A percentile compares a stretch with the other conserved stretches of the same genome.
Conservation (phyloP, 2,797 vertebrate genomes). For the Falco naumanni region DNA sequence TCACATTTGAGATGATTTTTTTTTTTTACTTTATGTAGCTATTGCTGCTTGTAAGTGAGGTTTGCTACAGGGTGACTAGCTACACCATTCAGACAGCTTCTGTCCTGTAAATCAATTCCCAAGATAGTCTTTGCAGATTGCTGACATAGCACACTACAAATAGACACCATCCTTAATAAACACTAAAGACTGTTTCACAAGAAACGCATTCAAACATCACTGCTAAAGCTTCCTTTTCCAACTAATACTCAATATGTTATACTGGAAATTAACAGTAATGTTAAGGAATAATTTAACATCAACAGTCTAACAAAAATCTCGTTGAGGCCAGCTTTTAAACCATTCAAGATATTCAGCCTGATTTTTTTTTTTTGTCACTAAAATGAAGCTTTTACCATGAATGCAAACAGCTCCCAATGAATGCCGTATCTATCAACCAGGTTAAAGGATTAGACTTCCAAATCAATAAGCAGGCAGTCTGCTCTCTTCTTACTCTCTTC, state of each 20-base stretch:
- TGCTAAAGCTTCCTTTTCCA: background rate
- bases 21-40: background rate
- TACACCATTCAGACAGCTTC: constrained; percentile 7
- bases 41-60: background rate
- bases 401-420: background rate
- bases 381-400: background rate
- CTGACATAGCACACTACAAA: constrained; percentile 53
- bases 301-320: background rate
- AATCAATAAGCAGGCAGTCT: background rate
- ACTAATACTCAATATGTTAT: background rate
- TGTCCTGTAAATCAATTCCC: constrained; percentile 23
- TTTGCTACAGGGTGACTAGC: background rate
- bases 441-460: background rate
- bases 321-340: background rate
- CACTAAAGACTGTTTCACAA: background rate
- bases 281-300: background rate
- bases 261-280: background rate
- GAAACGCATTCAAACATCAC: background rate
- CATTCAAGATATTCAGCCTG: background rate
- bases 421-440: background rate
- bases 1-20: background rate
- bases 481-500: background rate
- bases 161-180: constrained; percentile 23
- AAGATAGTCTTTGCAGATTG: constrained; percentile 35
- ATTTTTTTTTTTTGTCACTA: background rate